phyloP scores from a whole-genome alignment of 2,797 vertebrate species.

The Phyllotis vaccarum region DNA sequence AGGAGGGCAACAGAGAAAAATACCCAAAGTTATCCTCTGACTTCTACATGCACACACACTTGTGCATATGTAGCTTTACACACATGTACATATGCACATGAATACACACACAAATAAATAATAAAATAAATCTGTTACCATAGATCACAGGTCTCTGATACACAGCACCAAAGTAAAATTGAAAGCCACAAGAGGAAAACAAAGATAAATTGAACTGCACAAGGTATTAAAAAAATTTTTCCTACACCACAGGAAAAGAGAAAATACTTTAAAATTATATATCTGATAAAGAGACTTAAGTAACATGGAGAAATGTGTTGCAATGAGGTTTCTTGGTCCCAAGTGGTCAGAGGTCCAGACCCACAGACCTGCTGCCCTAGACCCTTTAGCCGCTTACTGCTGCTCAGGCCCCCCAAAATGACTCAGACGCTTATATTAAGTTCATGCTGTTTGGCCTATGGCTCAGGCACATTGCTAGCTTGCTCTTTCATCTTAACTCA shows the following conservation, averaged over 20 bases:
- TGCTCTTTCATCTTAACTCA: no score
- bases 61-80: not conserved
- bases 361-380: no score
- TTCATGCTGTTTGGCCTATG: no score
- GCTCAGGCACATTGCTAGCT: no score
- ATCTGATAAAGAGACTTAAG: not conserved
- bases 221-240: constrained; percentile 18
- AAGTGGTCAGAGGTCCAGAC: no score
- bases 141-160: not conserved
- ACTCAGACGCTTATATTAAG: no score
- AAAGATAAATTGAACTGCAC: not conserved
- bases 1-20: not conserved
- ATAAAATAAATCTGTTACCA: not conserved
- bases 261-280: not conserved
- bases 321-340: no score
- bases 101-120: not conserved
- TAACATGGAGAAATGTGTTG: not conserved
- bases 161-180: not conserved
- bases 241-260: not conserved
- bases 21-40: not conserved
- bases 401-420: no score
- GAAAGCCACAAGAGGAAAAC: not conserved
- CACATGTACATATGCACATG: not conserved
- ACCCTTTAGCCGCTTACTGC: no score
- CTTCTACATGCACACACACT: not conserved